Conservation (phyloP, 2,888 invertebrate species). For the Adineta ricciae region DNA sequence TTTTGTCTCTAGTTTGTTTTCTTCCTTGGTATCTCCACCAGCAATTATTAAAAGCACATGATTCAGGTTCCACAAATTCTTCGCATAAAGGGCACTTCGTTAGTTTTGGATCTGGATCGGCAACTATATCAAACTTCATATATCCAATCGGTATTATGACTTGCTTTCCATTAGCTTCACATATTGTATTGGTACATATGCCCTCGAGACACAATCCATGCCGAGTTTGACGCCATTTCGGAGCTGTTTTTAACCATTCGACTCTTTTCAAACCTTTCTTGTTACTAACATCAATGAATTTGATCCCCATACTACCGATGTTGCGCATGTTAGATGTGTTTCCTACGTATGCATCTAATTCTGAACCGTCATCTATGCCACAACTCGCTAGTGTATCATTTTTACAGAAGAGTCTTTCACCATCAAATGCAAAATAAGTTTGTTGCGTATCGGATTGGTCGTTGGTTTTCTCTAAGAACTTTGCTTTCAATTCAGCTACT, state of each 20-base stretch:
- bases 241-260: background rate
- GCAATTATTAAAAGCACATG: slow-evolving; percentile 8
- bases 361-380: too few relatives aligned
- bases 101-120: background rate
- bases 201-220: background rate
- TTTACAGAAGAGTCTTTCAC: too few relatives aligned
- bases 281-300: background rate
- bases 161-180: background rate
- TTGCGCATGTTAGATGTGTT: too few relatives aligned
- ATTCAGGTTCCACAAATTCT: background rate
- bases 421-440: too few relatives aligned
- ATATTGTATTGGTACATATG: background rate
- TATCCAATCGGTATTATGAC: background rate
- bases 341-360: too few relatives aligned
- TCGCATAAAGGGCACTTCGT: background rate
- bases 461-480: too few relatives aligned
- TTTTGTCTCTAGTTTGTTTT: background rate
- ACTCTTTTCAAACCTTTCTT: background rate
- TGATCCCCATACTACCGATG: background rate
- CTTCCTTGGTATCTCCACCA: background rate
- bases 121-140: background rate
- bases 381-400: too few relatives aligned
- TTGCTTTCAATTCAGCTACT: too few relatives aligned
- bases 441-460: too few relatives aligned
- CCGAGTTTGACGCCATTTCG: background rate